phyloP scores from a whole-genome alignment of 2,797 vertebrate genomes.

The Parauchenoglanis ngamensis region DNA sequence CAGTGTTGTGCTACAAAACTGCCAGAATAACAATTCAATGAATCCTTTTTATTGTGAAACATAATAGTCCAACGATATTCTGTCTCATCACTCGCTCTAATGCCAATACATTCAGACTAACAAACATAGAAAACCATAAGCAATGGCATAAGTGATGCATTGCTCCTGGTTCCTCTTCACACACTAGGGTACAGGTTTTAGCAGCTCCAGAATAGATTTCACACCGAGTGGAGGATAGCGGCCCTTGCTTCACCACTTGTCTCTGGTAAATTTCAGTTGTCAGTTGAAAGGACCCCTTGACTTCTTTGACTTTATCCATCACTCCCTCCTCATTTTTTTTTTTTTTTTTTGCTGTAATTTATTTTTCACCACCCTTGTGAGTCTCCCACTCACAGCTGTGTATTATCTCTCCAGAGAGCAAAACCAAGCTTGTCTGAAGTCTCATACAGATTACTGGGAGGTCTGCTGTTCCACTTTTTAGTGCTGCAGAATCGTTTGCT shows the following conservation, averaged over 20 bases:
- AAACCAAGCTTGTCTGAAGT: slow-evolving; percentile 54
- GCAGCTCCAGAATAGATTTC: slow-evolving; percentile 59
- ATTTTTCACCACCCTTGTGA: slow-evolving; percentile 58
- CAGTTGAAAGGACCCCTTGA: slow-evolving; percentile 61
- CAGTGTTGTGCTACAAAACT: slow-evolving; percentile 15
- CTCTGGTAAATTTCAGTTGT: slow-evolving; percentile 71
- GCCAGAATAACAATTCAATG: slow-evolving; percentile 25
- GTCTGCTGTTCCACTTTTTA: slow-evolving; percentile 49
- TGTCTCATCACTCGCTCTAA: slow-evolving; percentile 55
- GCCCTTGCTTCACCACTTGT: slow-evolving; percentile 57
- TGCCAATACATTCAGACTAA: slow-evolving; percentile 64
- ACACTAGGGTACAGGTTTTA: slow-evolving; percentile 24
- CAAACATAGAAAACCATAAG: slow-evolving; percentile 60
- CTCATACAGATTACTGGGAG: slow-evolving; percentile 62
- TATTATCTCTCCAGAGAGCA: slow-evolving; percentile 62
- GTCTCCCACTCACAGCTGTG: slow-evolving; percentile 61
- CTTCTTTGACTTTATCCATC: slow-evolving; percentile 60
- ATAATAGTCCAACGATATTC: slow-evolving; percentile 55
- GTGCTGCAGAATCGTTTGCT: slow-evolving; percentile 52
- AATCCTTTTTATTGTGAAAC: slow-evolving; percentile 34
- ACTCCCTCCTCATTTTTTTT: slow-evolving; percentile 54
- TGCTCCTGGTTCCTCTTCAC: slow-evolving; percentile 45
- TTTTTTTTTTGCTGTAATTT: slow-evolving; percentile 54
- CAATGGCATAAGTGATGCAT: slow-evolving; percentile 57
- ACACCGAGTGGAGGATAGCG: slow-evolving; percentile 59